Evolutionary conservation across 2,113 vertebrate species (phyloP).

Genomic region (Ovibos moschatus): DNA sequence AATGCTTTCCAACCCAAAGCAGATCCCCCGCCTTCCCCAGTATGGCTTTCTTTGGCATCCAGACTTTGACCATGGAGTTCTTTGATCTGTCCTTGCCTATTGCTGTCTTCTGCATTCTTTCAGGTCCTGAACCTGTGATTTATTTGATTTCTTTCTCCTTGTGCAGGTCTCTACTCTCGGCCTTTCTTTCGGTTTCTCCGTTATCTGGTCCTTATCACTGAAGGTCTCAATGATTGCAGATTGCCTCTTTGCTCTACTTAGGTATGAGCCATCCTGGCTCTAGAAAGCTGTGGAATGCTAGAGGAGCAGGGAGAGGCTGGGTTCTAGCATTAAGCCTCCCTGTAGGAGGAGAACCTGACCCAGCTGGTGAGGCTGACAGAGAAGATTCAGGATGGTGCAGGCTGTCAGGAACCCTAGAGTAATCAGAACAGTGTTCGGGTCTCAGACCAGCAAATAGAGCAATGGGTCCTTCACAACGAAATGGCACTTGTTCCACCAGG

Average conservation of each 20-base stretch:
- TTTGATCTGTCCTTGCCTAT: background rate
- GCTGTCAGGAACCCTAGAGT: background rate
- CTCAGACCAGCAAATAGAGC: background rate
- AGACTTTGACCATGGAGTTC: background rate
- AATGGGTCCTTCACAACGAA: background rate
- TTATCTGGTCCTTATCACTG: background rate
- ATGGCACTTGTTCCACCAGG: background rate
- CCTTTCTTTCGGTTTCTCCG: background rate
- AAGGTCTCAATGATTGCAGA: background rate
- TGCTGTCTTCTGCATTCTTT: background rate
- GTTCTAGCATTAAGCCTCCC: background rate
- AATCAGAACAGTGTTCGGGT: background rate
- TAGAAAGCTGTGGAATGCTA: background rate
- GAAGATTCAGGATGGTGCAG: background rate
- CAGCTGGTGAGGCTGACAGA: background rate
- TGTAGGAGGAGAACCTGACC: background rate
- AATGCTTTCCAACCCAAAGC: background rate
- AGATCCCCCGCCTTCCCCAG: no score
- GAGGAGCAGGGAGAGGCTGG: background rate
- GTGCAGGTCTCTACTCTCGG: background rate
- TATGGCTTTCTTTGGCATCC: background rate
- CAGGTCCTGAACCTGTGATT: background rate
- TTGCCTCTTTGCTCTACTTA: background rate
- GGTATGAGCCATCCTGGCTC: background rate
- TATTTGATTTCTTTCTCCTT: background rate